Base-by-base conservation (phyloP, 1,140 invertebrate genomes). In the Chironomus striatipennis region DNA sequence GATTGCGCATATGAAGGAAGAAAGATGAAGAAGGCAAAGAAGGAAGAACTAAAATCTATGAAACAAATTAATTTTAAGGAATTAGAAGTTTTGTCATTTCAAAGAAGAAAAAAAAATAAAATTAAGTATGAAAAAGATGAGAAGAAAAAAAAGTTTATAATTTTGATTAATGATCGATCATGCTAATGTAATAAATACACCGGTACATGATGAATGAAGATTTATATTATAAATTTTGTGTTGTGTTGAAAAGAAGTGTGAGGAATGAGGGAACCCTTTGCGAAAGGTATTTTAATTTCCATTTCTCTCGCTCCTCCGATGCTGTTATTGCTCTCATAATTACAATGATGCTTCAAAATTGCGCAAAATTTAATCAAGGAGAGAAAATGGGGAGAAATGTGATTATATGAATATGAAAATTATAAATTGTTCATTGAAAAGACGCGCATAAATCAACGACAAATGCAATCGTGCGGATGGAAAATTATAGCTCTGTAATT, bases 61-160 rank as follows among this genome's bases (percentile, higher is more conserved):
- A 70, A 70, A 21, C 65, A 70, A 70, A 70, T 70, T 70, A 70
- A 70, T 70, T 70, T 70, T 70, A 70, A 20, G 65, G 65, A 70
- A 70, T 70, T 70, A 70, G 65, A 70, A 7, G n/a, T 70, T 70
- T 70, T 70, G 65, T 70, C 65, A 70, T 70, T 70, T 70, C 65
- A 21, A 18, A 70, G 20, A 70, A 20, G 20, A 34, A 34, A 34
- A 34, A 34, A 34, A 34, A 2, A 34, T 34, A n/a, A n/a, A n/a
- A 34, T 34, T 34, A 34, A 34, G 24, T 34, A 34, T 70, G 8
- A 17, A 67, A 47, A 7, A 15, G 15, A 43, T 43, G 42, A 43
- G 42, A 43, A 10, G 10, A 43, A 10, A 43, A 10, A 43, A 10
- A 67, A 70, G 18, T 18, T 70, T 70, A 70, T 21, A 70, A 18